Evolutionary conservation across 2,113 vertebrate species (phyloP), one percentile per base, ranked within the genome.

Genomic region (Eolophus roseicapilla): DNA sequence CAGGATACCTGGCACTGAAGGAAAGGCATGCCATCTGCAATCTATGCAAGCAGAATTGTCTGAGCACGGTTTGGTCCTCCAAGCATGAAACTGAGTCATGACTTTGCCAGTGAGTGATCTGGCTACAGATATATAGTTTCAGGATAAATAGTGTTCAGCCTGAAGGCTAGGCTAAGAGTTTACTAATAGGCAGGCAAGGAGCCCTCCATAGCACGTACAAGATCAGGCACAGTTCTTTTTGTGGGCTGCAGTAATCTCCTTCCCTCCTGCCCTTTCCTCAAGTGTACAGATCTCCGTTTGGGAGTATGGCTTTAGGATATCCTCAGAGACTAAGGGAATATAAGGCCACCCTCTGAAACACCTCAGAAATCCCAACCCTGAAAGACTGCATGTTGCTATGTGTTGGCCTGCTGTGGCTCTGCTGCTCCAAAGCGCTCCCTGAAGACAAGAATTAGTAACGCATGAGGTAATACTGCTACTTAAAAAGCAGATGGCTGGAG

Each of bases 371-470:
- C 33, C 39, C 78, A 84, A 0, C 23, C 47, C 55, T 78, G 73
- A 71, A 53, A 84, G 46, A 35, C n/a, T 0, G 0, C 2, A 1
- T 57, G 67, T 57, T 76, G 57, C 73, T 88, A 1, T 1, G 3
- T 69, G 53, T 69, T 0, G 0, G 64, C 47, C 53, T 83, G 47
- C 47, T 0, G 0, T 20, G 47, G 25, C 59, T 86, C 59, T 0
- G 1, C 64, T 37, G n/a, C 64, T 95, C 68, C 69, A 29, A 52
- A 62, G 35, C 0, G 0, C 44, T 73, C 41, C 33, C 64, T 49
- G 60, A 84, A 91, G 92, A 63, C 50, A 27, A 28, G 28, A 28
- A 33, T 79, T 49, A 28, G n/a, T 49, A 63, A 31, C 3, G 3
- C 28, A 27, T 63, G 74, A 87, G 14, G 55, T 79, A 79, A 71